phyloP scores from a whole-genome alignment of 2,797 vertebrate genomes.

The Catostomus latipinnis region DNA sequence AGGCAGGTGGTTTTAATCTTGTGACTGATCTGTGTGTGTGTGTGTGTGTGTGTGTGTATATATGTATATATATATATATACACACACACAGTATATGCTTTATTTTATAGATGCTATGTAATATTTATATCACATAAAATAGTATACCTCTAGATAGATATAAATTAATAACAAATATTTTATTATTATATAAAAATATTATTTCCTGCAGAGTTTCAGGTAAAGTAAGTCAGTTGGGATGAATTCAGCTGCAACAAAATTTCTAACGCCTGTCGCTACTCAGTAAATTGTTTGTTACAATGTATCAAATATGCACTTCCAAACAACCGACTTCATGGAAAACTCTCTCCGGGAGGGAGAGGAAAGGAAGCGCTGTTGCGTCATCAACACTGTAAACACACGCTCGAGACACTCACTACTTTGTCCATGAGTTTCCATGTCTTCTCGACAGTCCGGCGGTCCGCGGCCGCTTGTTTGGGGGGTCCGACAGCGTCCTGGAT shows the following conservation, averaged over 20 bases:
- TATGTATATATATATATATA: no score
- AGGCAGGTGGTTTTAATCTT: no score
- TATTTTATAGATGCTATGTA: no score
- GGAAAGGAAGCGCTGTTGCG: conserved; percentile 30
- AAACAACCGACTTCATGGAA: conserved; percentile 23
- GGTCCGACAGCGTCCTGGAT: conserved; percentile 96
- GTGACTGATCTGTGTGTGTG: no score
- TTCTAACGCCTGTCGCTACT: neutral
- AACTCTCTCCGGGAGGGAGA: conserved; percentile 13
- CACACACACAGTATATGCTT: no score
- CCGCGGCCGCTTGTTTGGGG: conserved; percentile 94
- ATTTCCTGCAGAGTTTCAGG: no score
- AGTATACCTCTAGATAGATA: no score
- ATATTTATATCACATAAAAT: no score
- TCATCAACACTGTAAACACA: conserved; percentile 45
- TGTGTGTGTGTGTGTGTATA: no score
- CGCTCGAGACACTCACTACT: conserved; percentile 83
- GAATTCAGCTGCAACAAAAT: neutral
- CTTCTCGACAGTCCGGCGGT: conserved; percentile 95
- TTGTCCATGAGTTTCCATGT: conserved; percentile 99
- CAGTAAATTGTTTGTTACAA: conserved; percentile 23
- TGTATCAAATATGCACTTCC: conserved; percentile 18
- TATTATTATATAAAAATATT: no score
- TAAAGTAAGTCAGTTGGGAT: no score
- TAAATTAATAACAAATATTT: no score